phyloP scores from a whole-genome alignment of 2,797 vertebrate species.

The Apogon hyalosoma region DNA sequence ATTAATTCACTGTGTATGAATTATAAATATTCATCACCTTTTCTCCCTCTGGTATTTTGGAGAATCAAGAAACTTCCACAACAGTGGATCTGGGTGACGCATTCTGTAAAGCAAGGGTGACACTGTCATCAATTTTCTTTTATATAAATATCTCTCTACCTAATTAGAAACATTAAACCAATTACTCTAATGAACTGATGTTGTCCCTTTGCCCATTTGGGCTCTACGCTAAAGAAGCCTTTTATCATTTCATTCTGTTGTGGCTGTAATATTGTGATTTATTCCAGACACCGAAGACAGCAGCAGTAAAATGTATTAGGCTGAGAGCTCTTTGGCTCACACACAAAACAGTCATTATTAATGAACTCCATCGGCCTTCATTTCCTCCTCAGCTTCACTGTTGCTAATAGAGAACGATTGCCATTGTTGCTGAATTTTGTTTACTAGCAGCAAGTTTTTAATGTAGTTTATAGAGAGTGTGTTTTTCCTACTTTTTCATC shows the following conservation, averaged over 20 bases:
- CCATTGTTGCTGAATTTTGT: conserved; percentile 8
- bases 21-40: conserved; percentile 14
- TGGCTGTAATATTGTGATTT: conserved; percentile 74
- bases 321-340: conserved; percentile 76
- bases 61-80: conserved; percentile 4
- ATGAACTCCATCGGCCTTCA: conserved; percentile 58
- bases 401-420: conserved; percentile 30
- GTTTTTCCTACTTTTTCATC: conserved; percentile 8
- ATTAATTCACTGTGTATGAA: conserved; percentile 16
- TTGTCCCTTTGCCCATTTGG: conserved; percentile 43
- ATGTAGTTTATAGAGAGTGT: background rate
- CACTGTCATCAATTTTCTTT: conserved; percentile 33
- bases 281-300: conserved; percentile 60
- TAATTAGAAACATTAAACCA: conserved; percentile 77
- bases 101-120: conserved; percentile 53
- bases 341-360: conserved; percentile 69
- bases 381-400: conserved; percentile 42
- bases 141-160: conserved; percentile 58
- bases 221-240: conserved; percentile 43
- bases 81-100: conserved; percentile 3
- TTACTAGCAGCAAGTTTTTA: conserved; percentile 10
- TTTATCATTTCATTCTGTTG: conserved; percentile 58
- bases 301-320: conserved; percentile 67
- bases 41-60: background rate
- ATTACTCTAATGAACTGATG: conserved; percentile 78